These are phyloP conservation scores for Mamestra brassicae DNA, from an alignment of 2,888 invertebrate species.

Conservation along the genomic window DNA sequence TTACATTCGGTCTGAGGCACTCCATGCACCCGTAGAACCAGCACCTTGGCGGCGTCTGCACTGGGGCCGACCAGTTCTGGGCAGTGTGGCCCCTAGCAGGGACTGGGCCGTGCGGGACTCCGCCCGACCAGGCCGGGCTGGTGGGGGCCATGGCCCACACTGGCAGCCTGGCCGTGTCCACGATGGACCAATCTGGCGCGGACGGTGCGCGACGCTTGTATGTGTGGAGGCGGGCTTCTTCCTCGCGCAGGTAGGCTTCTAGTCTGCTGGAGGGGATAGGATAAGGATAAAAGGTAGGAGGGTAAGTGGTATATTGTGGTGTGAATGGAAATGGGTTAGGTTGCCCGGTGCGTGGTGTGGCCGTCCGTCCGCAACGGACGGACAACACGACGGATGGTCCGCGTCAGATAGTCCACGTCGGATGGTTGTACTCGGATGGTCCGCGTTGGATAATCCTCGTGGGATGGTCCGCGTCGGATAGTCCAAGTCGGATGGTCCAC, in stretches of 20 bases:
- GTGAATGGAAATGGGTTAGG: too few relatives aligned
- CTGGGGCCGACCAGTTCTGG: conserved; percentile 9
- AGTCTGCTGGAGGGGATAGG: conserved; percentile 58
- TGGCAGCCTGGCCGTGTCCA: neutral
- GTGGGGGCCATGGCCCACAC: too few relatives aligned
- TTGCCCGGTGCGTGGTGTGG: too few relatives aligned
- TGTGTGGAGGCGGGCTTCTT: conserved; percentile 40
- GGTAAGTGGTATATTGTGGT: neutral
- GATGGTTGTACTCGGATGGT: too few relatives aligned
- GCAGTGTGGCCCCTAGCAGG: too few relatives aligned
- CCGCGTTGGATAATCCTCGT: too few relatives aligned
- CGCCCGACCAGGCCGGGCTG: too few relatives aligned
- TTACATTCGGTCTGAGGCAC: conserved; percentile 74
- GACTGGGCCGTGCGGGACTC: neutral
- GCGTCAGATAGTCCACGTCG: too few relatives aligned
- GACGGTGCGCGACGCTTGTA: conserved; percentile 28
- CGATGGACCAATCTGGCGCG: conserved; percentile 12
- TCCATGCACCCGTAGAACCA: conserved; percentile 70
- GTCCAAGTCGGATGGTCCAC: too few relatives aligned
- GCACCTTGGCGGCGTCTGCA: conserved; percentile 47
- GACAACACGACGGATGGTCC: too few relatives aligned
- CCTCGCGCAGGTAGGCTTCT: conserved; percentile 60
- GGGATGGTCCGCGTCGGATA: too few relatives aligned
- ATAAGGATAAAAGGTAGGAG: neutral
- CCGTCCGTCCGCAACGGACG: too few relatives aligned